A percentile compares a stretch with the other conserved stretches of the same genome.
Conservation (phyloP, 2,113 vertebrate species). For the Cacatua alba region DNA sequence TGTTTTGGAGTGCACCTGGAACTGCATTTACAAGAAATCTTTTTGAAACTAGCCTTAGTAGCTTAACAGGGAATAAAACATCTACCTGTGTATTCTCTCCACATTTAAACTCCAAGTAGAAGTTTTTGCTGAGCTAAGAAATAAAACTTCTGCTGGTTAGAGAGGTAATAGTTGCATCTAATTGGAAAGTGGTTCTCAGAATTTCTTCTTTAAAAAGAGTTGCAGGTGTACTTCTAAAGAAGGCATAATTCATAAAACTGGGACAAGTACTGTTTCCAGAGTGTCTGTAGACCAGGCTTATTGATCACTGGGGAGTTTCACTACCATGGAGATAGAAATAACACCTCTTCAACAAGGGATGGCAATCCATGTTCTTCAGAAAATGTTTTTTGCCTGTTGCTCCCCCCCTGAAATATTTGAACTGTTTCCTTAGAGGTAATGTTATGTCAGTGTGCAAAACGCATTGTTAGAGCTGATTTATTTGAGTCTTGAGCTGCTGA, state of each 20-base stretch:
- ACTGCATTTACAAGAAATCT: background rate
- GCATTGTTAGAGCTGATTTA: fast-evolving
- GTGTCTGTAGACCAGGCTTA: background rate
- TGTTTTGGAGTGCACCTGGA: background rate
- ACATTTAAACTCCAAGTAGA: fast-evolving
- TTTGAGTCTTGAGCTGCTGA: background rate
- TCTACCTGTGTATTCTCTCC: background rate
- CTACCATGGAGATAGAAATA: background rate
- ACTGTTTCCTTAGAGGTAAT: background rate
- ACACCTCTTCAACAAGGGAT: background rate
- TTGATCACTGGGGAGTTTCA: background rate
- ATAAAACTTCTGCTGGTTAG: background rate
- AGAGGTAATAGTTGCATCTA: background rate
- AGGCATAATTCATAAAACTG: background rate
- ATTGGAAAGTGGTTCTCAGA: background rate
- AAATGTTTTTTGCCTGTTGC: background rate
- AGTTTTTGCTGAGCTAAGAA: background rate
- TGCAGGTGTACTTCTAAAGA: background rate
- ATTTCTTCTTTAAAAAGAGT: background rate
- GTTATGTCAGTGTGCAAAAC: background rate
- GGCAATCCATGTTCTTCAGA: background rate
- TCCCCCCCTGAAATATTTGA: background rate
- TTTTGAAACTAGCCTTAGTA: background rate
- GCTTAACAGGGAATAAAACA: background rate
- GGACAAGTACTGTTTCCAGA: background rate